phyloP scores from a whole-genome alignment of 2,797 vertebrate species.

The Manis crassicaudata region DNA sequence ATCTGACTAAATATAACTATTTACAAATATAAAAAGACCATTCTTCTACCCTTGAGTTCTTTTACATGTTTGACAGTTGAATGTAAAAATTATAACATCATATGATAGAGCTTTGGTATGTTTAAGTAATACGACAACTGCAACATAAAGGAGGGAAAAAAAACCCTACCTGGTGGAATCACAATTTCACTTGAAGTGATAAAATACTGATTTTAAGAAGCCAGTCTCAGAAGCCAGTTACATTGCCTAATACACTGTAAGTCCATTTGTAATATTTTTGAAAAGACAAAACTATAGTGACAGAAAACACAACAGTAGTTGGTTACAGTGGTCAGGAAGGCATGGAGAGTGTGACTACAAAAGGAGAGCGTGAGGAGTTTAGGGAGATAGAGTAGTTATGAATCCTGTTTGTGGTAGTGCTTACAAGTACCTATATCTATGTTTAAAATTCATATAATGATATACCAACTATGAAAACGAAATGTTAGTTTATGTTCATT shows the following conservation, averaged over 20 bases:
- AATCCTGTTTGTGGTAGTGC: background rate
- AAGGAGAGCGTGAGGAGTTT: background rate
- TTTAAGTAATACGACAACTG: background rate
- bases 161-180: background rate
- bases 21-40: background rate
- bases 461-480: background rate
- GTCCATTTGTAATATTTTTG: background rate
- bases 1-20: background rate
- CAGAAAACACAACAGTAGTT: background rate
- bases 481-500: background rate
- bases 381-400: background rate
- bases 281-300: background rate
- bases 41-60: background rate
- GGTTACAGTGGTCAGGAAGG: background rate
- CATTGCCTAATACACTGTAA: background rate
- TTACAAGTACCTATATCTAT: background rate
- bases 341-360: background rate
- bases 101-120: background rate
- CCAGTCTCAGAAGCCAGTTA: background rate
- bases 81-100: background rate
- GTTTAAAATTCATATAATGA: background rate
- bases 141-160: background rate
- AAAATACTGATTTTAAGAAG: background rate
- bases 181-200: background rate
- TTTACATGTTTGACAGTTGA: background rate